Conservation (phyloP, 2,113 vertebrate genomes). For the Brachypteracias leptosomus region DNA sequence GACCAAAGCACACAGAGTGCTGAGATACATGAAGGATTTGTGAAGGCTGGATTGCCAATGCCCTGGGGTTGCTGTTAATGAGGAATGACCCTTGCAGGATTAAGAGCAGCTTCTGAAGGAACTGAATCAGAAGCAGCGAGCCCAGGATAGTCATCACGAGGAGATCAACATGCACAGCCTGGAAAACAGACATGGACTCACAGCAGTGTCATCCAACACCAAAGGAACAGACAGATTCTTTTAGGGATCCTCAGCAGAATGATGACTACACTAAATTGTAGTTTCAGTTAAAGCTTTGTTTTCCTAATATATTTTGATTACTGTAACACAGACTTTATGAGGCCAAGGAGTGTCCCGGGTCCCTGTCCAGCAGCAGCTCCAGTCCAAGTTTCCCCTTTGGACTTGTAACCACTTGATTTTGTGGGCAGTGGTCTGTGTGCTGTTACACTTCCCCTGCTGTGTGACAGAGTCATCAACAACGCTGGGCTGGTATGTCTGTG, state of each 20-base stretch:
- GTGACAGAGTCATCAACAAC: not conserved
- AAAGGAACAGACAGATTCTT: not conserved
- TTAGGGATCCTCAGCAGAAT: not conserved
- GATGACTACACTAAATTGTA: not conserved
- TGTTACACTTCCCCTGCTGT: not conserved
- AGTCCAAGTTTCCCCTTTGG: not conserved
- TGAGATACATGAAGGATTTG: not conserved
- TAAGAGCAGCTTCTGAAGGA: conserved; percentile 85
- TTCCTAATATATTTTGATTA: not conserved
- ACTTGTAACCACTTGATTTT: not conserved
- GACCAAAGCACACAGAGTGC: not conserved
- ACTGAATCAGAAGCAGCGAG: conserved; percentile 82
- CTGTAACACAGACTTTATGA: not conserved
- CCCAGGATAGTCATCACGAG: conserved; percentile 86
- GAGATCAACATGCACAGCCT: conserved; percentile 87
- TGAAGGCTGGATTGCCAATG: not conserved
- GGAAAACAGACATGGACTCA: conserved; percentile 82
- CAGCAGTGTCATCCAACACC: no score
- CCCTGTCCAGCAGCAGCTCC: not conserved
- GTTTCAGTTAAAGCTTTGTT: not conserved
- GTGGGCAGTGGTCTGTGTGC: not conserved
- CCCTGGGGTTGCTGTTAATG: not conserved
- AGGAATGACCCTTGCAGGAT: conserved; percentile 58
- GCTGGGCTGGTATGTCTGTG: not conserved
- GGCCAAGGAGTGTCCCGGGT: not conserved